phyloP scores from a whole-genome alignment of 2,113 vertebrate genomes.

The Recurvirostra avosetta region DNA sequence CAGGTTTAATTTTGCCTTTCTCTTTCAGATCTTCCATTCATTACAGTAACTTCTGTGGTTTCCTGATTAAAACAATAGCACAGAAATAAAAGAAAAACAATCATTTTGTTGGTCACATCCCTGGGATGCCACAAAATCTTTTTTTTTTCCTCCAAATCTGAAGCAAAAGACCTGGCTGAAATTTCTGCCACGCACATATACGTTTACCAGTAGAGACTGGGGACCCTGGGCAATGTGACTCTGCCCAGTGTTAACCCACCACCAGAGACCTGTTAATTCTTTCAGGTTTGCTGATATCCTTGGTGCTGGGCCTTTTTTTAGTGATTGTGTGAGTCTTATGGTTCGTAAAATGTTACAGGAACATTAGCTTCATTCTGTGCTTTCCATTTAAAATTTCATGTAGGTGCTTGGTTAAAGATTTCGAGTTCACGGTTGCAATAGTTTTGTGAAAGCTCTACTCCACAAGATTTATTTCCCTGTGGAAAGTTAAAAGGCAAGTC shows the following conservation, averaged over 20 bases:
- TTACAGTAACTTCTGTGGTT: not conserved
- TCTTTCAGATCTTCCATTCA: not conserved
- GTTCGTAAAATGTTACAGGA: not conserved
- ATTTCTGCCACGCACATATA: not conserved
- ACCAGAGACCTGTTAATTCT: not conserved
- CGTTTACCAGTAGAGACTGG: not conserved
- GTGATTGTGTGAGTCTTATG: not conserved
- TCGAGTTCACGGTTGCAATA: not conserved
- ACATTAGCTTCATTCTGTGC: not conserved
- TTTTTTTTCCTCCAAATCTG: not conserved
- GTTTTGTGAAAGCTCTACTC: not conserved
- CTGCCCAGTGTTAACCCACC: not conserved
- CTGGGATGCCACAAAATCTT: not conserved
- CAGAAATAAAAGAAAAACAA: not conserved
- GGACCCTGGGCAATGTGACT: too few species aligned
- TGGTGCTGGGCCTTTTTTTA: not conserved
- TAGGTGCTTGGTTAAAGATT: not conserved
- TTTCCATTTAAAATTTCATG: not conserved
- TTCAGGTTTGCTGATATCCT: not conserved
- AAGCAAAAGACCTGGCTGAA: not conserved
- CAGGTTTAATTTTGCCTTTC: slow-evolving; percentile 9
- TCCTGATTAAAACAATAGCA: not conserved
- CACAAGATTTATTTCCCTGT: not conserved
- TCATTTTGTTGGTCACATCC: accelerated
- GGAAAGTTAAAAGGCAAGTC: not conserved